Percentiles rank a stretch among this genome's conserved stretches.
Evolutionary conservation across 2,888 invertebrate genomes (phyloP).

Genomic region (Mythimna albipuncta): DNA sequence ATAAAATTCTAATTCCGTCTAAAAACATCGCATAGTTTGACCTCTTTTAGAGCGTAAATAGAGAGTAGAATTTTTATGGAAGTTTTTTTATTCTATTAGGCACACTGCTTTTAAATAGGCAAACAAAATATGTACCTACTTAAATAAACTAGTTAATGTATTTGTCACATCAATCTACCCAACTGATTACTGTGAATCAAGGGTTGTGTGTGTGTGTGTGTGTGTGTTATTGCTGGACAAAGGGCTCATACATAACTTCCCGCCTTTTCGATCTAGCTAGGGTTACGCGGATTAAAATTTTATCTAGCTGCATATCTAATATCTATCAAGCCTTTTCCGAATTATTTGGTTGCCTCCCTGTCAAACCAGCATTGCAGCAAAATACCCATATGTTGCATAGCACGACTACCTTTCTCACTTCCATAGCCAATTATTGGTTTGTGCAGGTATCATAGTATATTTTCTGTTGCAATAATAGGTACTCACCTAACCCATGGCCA

Average conservation of each 20-base stretch:
- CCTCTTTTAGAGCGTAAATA: too few relatives aligned
- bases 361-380: neutral
- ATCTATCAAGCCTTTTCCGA: neutral
- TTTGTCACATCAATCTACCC: too few relatives aligned
- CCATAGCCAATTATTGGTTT: neutral
- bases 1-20: too few relatives aligned
- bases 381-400: neutral
- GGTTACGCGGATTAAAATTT: neutral
- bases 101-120: too few relatives aligned
- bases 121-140: too few relatives aligned
- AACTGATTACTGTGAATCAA: too few relatives aligned
- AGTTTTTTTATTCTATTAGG: too few relatives aligned
- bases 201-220: too few relatives aligned
- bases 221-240: neutral
- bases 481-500: conserved; percentile 48
- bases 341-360: neutral
- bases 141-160: too few relatives aligned
- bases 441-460: neutral
- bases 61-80: too few relatives aligned
- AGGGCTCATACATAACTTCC: neutral
- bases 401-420: neutral
- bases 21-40: too few relatives aligned
- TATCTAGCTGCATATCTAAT: neutral
- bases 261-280: neutral
- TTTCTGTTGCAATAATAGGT: neutral